Percentiles rank a stretch among this genome's conserved stretches.
Evolutionary conservation across 2,797 vertebrate genomes (phyloP).

Genomic region (Poecilia picta): DNA sequence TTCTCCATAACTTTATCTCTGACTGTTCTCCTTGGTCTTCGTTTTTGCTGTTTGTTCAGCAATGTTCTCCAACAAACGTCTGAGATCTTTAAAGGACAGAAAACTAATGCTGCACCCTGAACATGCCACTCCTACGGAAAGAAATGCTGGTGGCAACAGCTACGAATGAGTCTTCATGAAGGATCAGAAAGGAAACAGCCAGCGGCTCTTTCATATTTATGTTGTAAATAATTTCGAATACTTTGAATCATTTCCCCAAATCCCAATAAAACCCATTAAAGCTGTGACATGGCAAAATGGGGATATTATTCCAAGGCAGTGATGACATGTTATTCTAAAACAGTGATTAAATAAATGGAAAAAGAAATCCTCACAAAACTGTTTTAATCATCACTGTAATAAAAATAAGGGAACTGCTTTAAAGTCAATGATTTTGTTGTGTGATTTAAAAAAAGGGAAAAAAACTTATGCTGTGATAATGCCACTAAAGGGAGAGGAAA

Average conservation of each 20-base stretch:
- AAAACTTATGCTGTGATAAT: neutral
- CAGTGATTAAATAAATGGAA: neutral
- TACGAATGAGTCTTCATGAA: neutral
- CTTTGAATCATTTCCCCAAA: neutral
- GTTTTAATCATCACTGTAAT: neutral
- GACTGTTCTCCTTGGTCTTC: too few species aligned
- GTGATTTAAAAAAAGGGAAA: neutral
- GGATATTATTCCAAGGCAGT: neutral
- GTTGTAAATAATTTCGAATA: neutral
- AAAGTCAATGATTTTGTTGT: neutral
- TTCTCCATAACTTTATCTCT: too few species aligned
- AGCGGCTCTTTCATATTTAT: neutral
- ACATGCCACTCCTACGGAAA: neutral
- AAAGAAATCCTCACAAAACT: neutral
- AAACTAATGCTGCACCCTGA: neutral
- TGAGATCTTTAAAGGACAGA: neutral
- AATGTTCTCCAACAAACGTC: too few species aligned
- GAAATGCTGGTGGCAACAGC: neutral
- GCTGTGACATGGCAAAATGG: neutral
- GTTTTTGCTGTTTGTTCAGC: too few species aligned
- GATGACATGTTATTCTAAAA: neutral
- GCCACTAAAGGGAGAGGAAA: too few species aligned
- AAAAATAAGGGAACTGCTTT: neutral
- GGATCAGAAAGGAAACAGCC: neutral
- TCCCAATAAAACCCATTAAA: neutral